Evolutionary conservation across 2,888 invertebrate genomes (phyloP).

Genomic region (Selenia dentaria): DNA sequence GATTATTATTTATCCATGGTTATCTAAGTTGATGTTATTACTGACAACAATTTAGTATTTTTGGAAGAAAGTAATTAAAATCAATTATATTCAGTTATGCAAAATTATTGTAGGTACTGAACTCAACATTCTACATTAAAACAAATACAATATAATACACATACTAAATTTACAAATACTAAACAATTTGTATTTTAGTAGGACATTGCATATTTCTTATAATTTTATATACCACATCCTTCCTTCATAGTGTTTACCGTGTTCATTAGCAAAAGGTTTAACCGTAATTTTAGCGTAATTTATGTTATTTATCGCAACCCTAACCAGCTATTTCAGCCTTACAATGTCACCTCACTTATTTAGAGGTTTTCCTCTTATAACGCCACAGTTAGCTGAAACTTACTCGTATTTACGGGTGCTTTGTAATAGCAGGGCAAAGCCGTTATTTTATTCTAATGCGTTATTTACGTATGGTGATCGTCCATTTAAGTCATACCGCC

Average conservation of each 20-base stretch:
- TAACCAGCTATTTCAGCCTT: slow-evolving; percentile 14
- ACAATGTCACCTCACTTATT: slow-evolving; percentile 24
- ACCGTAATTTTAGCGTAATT: slow-evolving; percentile 18
- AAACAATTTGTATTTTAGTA: no score
- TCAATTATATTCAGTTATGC: no score
- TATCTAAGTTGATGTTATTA: no score
- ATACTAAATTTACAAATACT: no score
- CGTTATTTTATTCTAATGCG: neutral
- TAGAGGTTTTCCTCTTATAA: slow-evolving; percentile 12
- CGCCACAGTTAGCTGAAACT: neutral
- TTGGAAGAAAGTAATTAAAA: no score
- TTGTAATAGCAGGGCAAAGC: neutral
- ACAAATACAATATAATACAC: no score
- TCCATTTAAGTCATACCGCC: neutral
- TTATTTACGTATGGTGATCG: neutral
- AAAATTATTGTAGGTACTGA: no score
- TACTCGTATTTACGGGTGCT: neutral
- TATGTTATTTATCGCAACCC: slow-evolving; percentile 21
- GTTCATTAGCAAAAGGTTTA: slow-evolving; percentile 24
- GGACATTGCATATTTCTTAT: no score
- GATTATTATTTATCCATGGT: no score
- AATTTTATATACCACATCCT: slow-evolving; percentile 9
- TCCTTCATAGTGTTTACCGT: slow-evolving; percentile 6
- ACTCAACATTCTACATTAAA: no score
- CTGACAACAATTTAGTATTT: no score